Base-by-base conservation (phyloP, 2,797 vertebrate genomes). In the Zonotrichia albicollis region DNA sequence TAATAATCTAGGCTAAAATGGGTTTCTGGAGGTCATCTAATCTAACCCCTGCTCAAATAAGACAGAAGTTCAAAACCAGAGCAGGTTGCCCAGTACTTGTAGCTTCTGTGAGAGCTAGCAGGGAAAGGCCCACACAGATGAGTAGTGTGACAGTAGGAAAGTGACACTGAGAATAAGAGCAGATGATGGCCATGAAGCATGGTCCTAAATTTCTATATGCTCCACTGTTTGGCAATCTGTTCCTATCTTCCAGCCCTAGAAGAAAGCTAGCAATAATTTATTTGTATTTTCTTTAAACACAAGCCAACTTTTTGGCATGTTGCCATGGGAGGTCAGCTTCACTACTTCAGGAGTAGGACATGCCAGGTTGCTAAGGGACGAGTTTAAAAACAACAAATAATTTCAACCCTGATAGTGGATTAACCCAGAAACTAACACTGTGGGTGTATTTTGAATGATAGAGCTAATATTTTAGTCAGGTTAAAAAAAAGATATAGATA, bases 361-460 rank as follows among this genome's bases (percentile, higher is more conserved):
- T 48, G 61, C 11, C 27, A 78, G 43, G 87, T 50, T 93, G 61
- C 74, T 83, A 78, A 85, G 67, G 68, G 68, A 78, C 85, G 50
- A 96, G 95, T 97, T 96, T 94, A 92, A 96, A 97, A 97, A 67
- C 79, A 96, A 90, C 71, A 96, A 93, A 93, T 97, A 51, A 90
- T 87, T 91, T 86, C 74, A 77, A 46, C 55, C 18, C 42, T 71
- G 48, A 36, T 65, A 81, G 91, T 54, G 15, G 16, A 20, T 87
- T 62, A 51, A 75, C 29, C 27, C 30, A 61, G 67, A 68, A 42
- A 75, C 61, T 23, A 85, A 68, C 84, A 68, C 11, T 29, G 20
- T 53, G 55, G n/a, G 15, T 77, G 12, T 17, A 48, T 82, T 83
- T 58, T 61, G 53, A 77, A 88, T 53, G 55, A 86, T 55, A 66